Evolutionary conservation across 2,113 vertebrate genomes (phyloP).

Genomic region (Scophthalmus maximus): DNA sequence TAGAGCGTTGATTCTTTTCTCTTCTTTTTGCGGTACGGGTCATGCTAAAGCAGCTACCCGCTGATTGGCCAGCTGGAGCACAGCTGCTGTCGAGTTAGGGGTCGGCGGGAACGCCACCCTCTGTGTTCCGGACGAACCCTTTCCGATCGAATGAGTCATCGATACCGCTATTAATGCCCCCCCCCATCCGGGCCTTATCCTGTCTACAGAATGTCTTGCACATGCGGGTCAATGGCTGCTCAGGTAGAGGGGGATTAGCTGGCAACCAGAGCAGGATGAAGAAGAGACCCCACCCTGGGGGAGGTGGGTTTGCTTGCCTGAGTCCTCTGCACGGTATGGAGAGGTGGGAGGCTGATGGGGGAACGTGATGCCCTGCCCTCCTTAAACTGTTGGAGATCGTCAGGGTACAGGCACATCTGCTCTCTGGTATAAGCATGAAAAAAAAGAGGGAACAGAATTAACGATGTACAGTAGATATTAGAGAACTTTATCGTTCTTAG

Average conservation of each 20-base stretch:
- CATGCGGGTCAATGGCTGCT: conserved; percentile 52
- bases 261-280: conserved; percentile 53
- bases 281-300: conserved; percentile 35
- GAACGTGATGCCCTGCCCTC: conserved; percentile 42
- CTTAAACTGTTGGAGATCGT: conserved; percentile 19
- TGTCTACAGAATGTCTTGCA: conserved; percentile 26
- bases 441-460: neutral
- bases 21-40: conserved; percentile 34
- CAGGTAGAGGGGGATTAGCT: conserved; percentile 58
- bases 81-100: conserved; percentile 36
- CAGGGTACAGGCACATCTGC: conserved; percentile 22
- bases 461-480: too few species aligned
- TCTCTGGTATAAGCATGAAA: neutral
- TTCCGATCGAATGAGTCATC: conserved; percentile 62
- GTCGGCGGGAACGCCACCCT: conserved; percentile 42
- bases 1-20: conserved; percentile 33
- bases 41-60: conserved; percentile 41
- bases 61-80: conserved; percentile 69
- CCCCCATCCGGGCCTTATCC: conserved; percentile 51
- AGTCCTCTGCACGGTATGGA: conserved; percentile 1
- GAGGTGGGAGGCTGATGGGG: conserved; percentile 30
- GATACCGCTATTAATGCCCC: conserved; percentile 60
- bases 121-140: conserved; percentile 57
- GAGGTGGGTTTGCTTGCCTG: conserved; percentile 38
- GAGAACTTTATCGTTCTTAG: neutral